phyloP scores from a whole-genome alignment of 2,113 vertebrate genomes.

The Orcinus orca region DNA sequence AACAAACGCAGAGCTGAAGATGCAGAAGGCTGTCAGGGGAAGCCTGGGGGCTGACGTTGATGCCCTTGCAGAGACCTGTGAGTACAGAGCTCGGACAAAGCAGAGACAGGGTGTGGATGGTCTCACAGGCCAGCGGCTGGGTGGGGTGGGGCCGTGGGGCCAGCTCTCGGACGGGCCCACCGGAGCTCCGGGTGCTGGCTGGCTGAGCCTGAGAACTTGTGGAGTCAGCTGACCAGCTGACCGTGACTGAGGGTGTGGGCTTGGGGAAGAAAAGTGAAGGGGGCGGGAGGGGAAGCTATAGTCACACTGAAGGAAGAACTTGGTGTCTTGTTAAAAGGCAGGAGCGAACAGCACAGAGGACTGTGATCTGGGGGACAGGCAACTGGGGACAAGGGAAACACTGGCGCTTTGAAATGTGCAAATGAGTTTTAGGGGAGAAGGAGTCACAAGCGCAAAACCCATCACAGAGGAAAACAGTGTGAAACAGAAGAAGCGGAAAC shows the following conservation, averaged over 20 bases:
- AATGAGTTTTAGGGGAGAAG: neutral
- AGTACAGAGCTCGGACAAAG: neutral
- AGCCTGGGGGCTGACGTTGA: neutral
- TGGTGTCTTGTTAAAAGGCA: neutral
- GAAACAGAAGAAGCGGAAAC: slow-evolving; percentile 47
- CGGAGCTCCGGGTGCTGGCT: neutral
- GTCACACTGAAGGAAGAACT: neutral
- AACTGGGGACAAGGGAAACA: neutral
- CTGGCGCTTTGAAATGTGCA: neutral
- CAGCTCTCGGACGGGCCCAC: fast-evolving
- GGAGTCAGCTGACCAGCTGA: neutral
- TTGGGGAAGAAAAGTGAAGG: neutral
- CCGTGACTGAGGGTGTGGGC: neutral
- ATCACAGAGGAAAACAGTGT: neutral
- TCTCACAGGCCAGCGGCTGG: neutral
- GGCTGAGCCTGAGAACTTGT: neutral
- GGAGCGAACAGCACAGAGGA: neutral
- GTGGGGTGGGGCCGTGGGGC: neutral
- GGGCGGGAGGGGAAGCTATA: neutral
- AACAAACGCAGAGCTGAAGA: neutral
- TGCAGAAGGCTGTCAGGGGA: neutral
- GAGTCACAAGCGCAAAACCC: neutral
- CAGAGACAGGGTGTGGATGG: neutral
- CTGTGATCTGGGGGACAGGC: fast-evolving
- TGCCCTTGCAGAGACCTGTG: no score